These are phyloP conservation scores for Prinia subflava DNA, from an alignment of 2,113 vertebrate genomes.

Conservation along the genomic window DNA sequence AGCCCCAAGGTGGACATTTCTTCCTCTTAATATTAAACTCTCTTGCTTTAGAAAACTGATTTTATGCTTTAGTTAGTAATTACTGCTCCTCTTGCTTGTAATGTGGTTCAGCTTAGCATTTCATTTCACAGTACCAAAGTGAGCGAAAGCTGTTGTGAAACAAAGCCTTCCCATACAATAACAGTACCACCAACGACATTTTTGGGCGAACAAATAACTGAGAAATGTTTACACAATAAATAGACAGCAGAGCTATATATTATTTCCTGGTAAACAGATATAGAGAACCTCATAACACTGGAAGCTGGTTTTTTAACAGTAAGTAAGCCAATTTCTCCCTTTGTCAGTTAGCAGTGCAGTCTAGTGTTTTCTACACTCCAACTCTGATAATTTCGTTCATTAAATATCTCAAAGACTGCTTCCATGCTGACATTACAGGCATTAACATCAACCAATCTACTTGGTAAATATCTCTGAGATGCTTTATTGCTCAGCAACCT, in stretches of 20 bases:
- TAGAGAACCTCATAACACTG: neutral
- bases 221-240: neutral
- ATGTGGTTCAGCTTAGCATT: neutral
- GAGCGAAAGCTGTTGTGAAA: neutral
- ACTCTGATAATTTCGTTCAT: slow-evolving; percentile 10
- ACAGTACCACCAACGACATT: neutral
- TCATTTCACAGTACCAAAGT: neutral
- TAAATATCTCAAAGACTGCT: neutral
- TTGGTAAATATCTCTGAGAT: neutral
- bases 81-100: neutral
- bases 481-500: neutral
- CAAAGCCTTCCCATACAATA: neutral
- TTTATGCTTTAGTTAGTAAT: neutral
- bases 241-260: neutral
- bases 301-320: slow-evolving; percentile 29
- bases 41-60: neutral
- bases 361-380: neutral
- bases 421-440: neutral
- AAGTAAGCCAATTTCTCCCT: slow-evolving; percentile 34
- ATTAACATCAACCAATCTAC: neutral
- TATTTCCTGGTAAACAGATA: slow-evolving; percentile 23
- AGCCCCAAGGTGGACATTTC: neutral
- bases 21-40: neutral
- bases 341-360: neutral
- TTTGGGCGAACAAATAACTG: neutral